Evolutionary conservation across 2,113 vertebrate species (phyloP), one percentile per base, ranked within the genome.

Genomic region (Microtus montanus): DNA sequence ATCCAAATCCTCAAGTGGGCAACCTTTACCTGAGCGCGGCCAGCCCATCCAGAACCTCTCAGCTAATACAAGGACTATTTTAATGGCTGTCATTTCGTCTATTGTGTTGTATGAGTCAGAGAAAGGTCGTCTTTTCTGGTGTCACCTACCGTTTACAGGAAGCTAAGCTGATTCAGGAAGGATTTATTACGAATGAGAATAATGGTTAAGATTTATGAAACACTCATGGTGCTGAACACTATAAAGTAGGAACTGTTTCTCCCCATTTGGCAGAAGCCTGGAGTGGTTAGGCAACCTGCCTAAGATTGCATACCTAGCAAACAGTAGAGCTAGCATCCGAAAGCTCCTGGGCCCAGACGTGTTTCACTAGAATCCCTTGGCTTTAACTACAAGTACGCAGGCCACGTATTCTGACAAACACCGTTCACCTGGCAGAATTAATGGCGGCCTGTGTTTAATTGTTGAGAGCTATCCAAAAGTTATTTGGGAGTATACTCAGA

Each of bases 101-200:
- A 70, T 11, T 41, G 70, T 47, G 49, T 19, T n/a, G 5, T 35
- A 38, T 66, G 12, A 87, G 70, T 15, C 86, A 92, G 47, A 87
- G 54, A 84, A 92, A 68, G 95, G 3, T 20, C 10, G 22, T 7
- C 10, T 91, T 89, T 85, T 88, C 73, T 41, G 10, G 19, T 82
- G 79, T 70, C 71, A 47, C 17, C 3, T 33, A 66, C 83, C n/a
- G 20, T 87, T 68, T 79, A 33, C 17, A 85, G 24, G 44, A 94
- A 93, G 54, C n/a, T 41, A 49, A 80, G 14, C 47, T 58, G 68
- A 79, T 63, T 94, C 84, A 49, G 61, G 49, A 82, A 91, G 38
- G 41, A 71, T 91, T 92, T 89, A 89, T 86, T 86, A 82, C 38
- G 83, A 95, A 61, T 68, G 49, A 71, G 63, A 71, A 49, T 77